Evolutionary conservation across 2,797 vertebrate species (phyloP).

Genomic region (Myotis vivesi): DNA sequence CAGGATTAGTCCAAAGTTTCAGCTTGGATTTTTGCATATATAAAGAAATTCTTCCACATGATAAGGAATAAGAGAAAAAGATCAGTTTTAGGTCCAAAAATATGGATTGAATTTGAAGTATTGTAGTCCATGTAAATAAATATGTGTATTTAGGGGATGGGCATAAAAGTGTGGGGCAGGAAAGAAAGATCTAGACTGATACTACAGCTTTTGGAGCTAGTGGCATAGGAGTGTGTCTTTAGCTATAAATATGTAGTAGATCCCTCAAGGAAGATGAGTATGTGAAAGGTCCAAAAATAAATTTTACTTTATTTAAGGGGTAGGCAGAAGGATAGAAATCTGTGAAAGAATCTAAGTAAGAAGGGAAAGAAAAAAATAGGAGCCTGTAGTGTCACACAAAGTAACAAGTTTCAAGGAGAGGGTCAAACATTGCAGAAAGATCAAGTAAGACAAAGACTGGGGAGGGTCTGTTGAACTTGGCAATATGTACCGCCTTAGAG

Average conservation of each 20-base stretch:
- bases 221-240: background rate
- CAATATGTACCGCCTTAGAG: background rate
- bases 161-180: background rate
- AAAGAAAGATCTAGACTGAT: background rate
- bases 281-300: background rate
- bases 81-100: background rate
- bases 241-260: background rate
- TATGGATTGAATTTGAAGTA: background rate
- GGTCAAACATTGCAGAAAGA: background rate
- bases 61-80: background rate
- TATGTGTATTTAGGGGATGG: background rate
- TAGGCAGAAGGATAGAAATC: background rate
- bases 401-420: background rate
- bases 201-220: background rate
- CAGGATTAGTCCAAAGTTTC: background rate
- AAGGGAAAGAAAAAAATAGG: background rate
- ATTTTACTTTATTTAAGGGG: conserved; percentile 5
- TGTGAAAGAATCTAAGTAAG: background rate
- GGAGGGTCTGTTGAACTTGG: background rate
- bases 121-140: background rate
- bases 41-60: background rate
- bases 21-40: background rate
- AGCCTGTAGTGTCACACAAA: background rate
- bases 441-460: background rate
- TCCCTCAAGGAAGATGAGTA: background rate